Base-by-base conservation (phyloP, 2,797 vertebrate species). In the Aulostomus chinensis region DNA sequence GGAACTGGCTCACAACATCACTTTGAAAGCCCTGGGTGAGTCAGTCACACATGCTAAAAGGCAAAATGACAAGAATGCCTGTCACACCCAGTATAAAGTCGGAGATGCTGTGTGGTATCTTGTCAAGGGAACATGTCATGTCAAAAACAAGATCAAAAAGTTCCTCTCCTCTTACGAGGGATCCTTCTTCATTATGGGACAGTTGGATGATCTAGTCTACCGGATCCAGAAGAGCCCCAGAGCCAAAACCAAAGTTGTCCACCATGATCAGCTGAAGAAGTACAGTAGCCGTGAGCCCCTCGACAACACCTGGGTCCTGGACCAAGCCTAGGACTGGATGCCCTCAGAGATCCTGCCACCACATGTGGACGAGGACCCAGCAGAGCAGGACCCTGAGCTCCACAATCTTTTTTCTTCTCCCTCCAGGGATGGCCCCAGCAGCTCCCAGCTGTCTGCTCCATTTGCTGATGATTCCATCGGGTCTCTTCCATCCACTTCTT, bases 81-180 rank as follows among this genome's bases (percentile, higher is more conserved):
- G n/a, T n/a, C n/a, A n/a, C 7, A 45, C 42, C 9, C 42, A 45
- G 28, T 32, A 45, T 7, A 2, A 32, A 2, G 6, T 36, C 10
- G 22, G 46, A 4, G 33, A 49, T 12, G 22, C 46, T 36, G 29
- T 42, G 15, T 54, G 39, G 39, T 43, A 43, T 5, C 39, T 54
- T 7, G 28, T 54, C 10, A 53, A 41, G 20, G 29, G 37, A 4
- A 53, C 38, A 17, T 1, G 9, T 4, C 16, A 26, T 2, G 20
- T 31, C 25, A 51, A 39, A 4, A 41, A 34, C 6, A 53, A 24
- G 4, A 20, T 53, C 9, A 33, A n/a, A 25, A 53, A 33, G 29
- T 42, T 53, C 14, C 38, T 53, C 4, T 38, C 38, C 0, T 41
- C 30, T 0, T 42, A 41, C 4, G 38, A 53, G 18, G 38, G 38